Percentiles rank a stretch among this genome's conserved stretches.
Conservation (phyloP, 2,888 invertebrate genomes). For the Adineta ricciae region DNA sequence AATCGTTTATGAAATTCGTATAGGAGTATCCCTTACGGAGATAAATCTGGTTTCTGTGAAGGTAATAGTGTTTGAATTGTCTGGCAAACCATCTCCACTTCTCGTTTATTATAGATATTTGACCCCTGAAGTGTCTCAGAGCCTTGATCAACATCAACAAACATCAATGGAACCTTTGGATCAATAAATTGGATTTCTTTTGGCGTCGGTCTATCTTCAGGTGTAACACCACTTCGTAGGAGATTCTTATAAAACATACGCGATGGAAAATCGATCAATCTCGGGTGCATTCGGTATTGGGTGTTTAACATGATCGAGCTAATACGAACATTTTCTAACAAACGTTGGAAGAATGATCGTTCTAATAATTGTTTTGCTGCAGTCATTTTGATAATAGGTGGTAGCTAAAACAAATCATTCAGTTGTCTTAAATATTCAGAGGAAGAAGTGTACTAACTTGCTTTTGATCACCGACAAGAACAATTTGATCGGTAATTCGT, state of each 20-base stretch:
- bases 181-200: background rate
- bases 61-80: background rate
- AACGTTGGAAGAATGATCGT: background rate
- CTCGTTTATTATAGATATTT: background rate
- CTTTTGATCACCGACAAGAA: background rate
- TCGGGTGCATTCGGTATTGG: background rate
- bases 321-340: background rate
- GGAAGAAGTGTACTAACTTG: background rate
- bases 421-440: too few relatives aligned
- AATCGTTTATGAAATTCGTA: too few relatives aligned
- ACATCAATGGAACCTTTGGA: background rate
- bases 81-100: background rate
- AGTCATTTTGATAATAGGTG: background rate
- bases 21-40: background rate
- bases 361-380: background rate
- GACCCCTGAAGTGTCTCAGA: background rate
- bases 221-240: background rate
- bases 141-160: background rate
- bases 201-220: background rate
- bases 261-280: background rate
- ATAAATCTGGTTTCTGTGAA: background rate
- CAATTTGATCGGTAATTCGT: background rate
- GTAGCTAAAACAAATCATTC: background rate
- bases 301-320: background rate
- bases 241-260: background rate